Conservation (phyloP, 2,113 vertebrate species). For the Megaceryle torquata region DNA sequence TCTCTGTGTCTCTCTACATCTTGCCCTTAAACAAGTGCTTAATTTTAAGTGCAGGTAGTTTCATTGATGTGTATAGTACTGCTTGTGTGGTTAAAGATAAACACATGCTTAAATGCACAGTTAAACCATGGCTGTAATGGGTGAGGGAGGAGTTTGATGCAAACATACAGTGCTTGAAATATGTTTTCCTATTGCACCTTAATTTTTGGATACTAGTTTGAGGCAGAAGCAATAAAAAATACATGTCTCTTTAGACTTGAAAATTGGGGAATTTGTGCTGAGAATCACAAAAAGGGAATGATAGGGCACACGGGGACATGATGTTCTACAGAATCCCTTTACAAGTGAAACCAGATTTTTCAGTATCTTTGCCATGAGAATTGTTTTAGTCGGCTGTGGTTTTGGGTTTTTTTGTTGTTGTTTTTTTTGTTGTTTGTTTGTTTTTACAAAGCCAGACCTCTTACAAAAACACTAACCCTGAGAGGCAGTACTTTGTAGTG, state of each 20-base stretch:
- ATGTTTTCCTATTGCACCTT: not conserved
- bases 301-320: not conserved
- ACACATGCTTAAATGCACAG: conserved; percentile 25
- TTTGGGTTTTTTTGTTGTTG: not conserved
- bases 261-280: not conserved
- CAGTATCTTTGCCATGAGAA: not conserved
- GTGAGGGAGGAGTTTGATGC: not conserved
- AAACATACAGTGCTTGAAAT: not conserved
- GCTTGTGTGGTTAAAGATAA: conserved; percentile 38
- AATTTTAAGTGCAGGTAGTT: conserved; percentile 64
- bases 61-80: conserved; percentile 21
- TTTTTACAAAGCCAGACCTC: not conserved
- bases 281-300: not conserved
- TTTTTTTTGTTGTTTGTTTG: not conserved
- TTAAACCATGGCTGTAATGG: not conserved
- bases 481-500: not conserved
- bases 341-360: not conserved
- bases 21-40: conserved; percentile 66
- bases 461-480: not conserved
- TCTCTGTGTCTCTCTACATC: conserved; percentile 32
- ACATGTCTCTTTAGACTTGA: not conserved
- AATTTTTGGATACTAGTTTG: conserved; percentile 3
- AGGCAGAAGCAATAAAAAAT: not conserved
- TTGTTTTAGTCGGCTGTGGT: not conserved
- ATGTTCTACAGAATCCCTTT: conserved; percentile 18